Conservation (phyloP, 2,888 invertebrate genomes). For the Agrochola litura region DNA sequence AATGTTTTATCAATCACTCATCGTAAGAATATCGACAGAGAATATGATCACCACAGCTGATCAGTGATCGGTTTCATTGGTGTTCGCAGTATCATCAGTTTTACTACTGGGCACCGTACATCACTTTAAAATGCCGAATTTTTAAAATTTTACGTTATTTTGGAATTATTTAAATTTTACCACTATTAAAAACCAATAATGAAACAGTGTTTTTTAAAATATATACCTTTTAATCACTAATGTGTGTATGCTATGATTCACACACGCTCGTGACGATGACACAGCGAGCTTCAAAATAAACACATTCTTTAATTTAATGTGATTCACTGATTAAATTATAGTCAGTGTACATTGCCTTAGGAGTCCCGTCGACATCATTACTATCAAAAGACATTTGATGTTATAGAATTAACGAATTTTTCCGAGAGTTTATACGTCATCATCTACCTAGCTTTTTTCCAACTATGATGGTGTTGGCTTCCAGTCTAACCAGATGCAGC, state of each 20-base stretch:
- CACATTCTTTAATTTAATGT: constrained; percentile 65
- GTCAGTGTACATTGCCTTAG: constrained; percentile 58
- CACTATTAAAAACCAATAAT: neutral
- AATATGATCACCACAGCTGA: neutral
- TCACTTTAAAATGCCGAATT: neutral
- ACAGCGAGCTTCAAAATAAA: constrained; percentile 52
- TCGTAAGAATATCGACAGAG: neutral
- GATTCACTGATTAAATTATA: constrained; percentile 72
- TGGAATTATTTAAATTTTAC: neutral
- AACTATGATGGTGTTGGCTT: neutral
- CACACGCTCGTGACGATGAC: constrained; percentile 58
- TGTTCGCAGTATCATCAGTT: neutral
- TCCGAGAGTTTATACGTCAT: too few species aligned
- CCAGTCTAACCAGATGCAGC: neutral
- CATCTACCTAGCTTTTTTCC: neutral
- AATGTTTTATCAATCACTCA: neutral
- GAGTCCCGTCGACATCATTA: constrained; percentile 32
- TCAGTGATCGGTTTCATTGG: neutral
- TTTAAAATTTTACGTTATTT: neutral
- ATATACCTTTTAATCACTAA: constrained; percentile 9
- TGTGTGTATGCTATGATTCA: constrained; percentile 61
- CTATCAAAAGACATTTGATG: neutral
- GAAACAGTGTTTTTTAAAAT: neutral
- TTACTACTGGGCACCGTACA: too few species aligned
- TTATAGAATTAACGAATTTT: neutral